phyloP scores from a whole-genome alignment of 1,140 invertebrate genomes.

The Penaeus indicus region DNA sequence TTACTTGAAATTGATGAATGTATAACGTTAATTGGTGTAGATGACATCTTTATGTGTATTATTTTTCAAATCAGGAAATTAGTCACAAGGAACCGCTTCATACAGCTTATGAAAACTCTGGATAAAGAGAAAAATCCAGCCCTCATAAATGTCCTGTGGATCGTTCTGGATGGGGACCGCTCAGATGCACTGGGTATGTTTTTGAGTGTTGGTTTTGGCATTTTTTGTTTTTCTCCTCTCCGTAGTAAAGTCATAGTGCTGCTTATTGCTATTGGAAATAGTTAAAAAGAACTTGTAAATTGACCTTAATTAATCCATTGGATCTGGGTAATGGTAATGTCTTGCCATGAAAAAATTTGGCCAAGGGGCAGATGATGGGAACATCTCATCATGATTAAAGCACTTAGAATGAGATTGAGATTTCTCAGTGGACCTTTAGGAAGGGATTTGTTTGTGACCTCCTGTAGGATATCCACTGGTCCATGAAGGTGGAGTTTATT shows the following conservation, averaged over 20 bases:
- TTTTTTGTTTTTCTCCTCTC: background rate
- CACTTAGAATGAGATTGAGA: no score
- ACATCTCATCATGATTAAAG: no score
- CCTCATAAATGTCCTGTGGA: slow-evolving; percentile 71
- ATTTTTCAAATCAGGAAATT: slow-evolving; percentile 63
- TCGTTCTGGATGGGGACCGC: slow-evolving; percentile 71
- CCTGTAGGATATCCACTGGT: no score
- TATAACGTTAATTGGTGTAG: background rate
- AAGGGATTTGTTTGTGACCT: no score
- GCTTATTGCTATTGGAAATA: background rate
- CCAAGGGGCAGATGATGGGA: no score
- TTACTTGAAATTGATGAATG: background rate
- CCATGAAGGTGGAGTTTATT: no score
- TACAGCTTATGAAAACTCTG: slow-evolving; percentile 69
- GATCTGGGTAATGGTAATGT: no score
- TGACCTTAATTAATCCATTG: no score
- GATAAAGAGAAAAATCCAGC: slow-evolving; percentile 69
- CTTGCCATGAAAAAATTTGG: no score
- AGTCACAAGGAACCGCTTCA: slow-evolving; percentile 69
- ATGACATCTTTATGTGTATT: slow-evolving; percentile 16
- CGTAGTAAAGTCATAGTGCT: background rate
- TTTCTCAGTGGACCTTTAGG: no score
- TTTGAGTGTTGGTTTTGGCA: background rate
- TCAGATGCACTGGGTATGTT: slow-evolving; percentile 69
- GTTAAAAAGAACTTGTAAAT: no score